These are phyloP conservation scores for Odocoileus hemionus DNA, from an alignment of 2,113 vertebrate species.

Conservation along the genomic window DNA sequence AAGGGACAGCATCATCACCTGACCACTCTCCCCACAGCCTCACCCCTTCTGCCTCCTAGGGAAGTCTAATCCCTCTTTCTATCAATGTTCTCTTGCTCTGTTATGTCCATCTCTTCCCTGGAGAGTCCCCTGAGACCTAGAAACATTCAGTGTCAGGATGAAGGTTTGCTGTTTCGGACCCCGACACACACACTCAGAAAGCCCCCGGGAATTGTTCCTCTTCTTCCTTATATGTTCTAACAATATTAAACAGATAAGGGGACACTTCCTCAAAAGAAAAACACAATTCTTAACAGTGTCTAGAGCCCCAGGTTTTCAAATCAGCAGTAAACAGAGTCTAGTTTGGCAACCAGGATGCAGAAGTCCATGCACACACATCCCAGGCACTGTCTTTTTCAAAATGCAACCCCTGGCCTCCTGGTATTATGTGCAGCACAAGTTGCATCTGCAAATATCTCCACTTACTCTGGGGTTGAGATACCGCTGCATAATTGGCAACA, in stretches of 20 bases:
- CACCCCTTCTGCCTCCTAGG: neutral
- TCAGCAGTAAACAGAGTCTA: neutral
- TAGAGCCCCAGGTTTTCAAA: neutral
- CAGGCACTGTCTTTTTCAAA: neutral
- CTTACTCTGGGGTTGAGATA: conserved; percentile 9
- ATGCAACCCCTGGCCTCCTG: neutral
- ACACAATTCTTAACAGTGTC: neutral
- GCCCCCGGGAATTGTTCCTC: neutral
- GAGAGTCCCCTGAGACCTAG: neutral
- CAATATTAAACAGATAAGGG: neutral
- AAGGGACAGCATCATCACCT: neutral
- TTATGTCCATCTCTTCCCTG: neutral
- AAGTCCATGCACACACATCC: neutral
- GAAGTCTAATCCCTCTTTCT: neutral
- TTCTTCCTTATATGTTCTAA: neutral
- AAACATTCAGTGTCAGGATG: neutral
- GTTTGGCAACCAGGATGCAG: neutral
- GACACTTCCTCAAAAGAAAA: neutral
- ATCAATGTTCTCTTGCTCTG: neutral
- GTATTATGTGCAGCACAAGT: neutral
- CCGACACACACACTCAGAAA: neutral
- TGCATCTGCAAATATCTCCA: conserved; percentile 5
- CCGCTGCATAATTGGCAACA: neutral
- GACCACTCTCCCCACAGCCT: neutral
- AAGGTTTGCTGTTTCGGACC: neutral